Conservation (phyloP, 35 echinoderm and acorn worm species). For the Ptychodera flava region DNA sequence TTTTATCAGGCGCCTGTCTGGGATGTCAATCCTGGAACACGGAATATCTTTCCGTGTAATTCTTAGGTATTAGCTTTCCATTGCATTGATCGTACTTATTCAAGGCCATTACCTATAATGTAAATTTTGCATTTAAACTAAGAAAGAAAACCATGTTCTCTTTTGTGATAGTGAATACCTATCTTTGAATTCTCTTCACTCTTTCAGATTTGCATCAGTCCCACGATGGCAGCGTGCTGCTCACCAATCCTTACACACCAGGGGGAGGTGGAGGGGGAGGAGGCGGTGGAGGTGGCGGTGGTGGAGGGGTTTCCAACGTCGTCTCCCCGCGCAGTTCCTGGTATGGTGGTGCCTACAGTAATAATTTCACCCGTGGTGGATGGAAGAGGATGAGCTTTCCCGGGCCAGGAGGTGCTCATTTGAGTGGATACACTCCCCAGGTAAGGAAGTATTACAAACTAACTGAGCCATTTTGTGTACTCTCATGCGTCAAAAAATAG, state of each 20-base stretch:
- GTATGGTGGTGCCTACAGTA: background rate
- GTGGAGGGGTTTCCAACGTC: background rate
- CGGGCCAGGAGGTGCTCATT: background rate
- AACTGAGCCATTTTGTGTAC: too few species aligned
- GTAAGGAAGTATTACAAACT: background rate
- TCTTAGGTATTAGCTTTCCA: too few species aligned
- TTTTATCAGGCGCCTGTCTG: too few species aligned
- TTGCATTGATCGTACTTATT: too few species aligned
- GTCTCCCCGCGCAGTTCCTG: background rate
- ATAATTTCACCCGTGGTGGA: background rate
- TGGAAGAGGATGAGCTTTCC: background rate
- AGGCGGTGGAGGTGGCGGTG: background rate
- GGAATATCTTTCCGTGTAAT: too few species aligned
- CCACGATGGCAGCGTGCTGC: background rate
- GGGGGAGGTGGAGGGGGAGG: background rate
- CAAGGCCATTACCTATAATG: too few species aligned
- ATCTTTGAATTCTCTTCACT: too few species aligned
- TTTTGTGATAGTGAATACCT: too few species aligned
- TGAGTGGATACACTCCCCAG: background rate
- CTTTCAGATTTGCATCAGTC: background rate
- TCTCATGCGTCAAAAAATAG: too few species aligned
- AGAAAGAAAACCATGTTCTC: too few species aligned
- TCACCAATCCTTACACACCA: background rate
- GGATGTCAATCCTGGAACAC: too few species aligned
- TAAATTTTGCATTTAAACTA: too few species aligned